These are phyloP conservation scores for Pandemis heparana DNA, from an alignment of 2,888 invertebrate genomes.

Conservation along the genomic window DNA sequence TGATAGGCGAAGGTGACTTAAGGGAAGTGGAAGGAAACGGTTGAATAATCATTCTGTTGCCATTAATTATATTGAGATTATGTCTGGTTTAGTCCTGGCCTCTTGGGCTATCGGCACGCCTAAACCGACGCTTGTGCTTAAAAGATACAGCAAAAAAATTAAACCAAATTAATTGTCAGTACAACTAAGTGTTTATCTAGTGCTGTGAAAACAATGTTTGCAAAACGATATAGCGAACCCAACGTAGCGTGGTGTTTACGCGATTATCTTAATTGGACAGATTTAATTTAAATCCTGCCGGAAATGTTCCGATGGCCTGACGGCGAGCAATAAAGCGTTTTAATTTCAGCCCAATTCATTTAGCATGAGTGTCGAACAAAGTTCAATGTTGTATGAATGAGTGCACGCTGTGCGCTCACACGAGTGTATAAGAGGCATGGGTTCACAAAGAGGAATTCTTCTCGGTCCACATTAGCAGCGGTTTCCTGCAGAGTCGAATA, in stretches of 20 bases:
- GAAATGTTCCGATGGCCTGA: conserved; percentile 65
- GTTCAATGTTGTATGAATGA: conserved; percentile 66
- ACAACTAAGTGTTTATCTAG: background rate
- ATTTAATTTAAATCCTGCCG: conserved; percentile 62
- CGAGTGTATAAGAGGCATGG: conserved; percentile 49
- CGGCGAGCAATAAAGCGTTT: conserved; percentile 65
- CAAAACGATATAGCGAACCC: conserved; percentile 43
- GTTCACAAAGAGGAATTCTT: conserved; percentile 66
- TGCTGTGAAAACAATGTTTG: background rate
- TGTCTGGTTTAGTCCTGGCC: background rate
- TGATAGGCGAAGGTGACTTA: conserved; percentile 8
- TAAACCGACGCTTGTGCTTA: background rate
- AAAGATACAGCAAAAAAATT: background rate
- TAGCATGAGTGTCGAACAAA: conserved; percentile 61
- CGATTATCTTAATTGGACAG: conserved; percentile 63
- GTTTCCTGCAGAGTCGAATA: conserved; percentile 73
- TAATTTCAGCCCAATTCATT: conserved; percentile 67
- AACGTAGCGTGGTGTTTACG: conserved; percentile 56
- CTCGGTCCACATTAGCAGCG: conserved; percentile 70
- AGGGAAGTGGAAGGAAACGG: background rate
- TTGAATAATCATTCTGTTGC: conserved; percentile 1
- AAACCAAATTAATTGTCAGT: background rate
- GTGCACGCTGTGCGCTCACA: conserved; percentile 50
- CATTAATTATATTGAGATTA: conserved; percentile 7
- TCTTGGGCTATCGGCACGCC: background rate